Percentiles rank a stretch among this genome's conserved stretches.
Evolutionary conservation across 2,888 invertebrate genomes (phyloP).

Genomic region (Phlogophora meticulosa): DNA sequence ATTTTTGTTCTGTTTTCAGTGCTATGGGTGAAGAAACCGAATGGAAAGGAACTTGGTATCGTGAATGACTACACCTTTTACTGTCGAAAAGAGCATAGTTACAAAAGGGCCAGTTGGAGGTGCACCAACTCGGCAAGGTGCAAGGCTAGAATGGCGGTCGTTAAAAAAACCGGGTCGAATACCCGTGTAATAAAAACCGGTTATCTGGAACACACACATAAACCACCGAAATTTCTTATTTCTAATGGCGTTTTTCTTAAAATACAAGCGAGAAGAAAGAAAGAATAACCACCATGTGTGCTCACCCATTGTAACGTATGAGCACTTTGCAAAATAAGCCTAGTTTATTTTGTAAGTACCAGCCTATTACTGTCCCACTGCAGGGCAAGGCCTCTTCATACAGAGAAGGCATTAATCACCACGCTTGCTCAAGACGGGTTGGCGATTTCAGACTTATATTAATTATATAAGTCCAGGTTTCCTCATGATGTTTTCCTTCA

Average conservation of each 20-base stretch:
- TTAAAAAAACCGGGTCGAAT: neutral
- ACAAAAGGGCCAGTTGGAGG: slow-evolving; percentile 55
- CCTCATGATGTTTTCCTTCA: too few relatives aligned
- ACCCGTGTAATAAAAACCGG: slow-evolving; percentile 35
- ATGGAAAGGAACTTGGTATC: slow-evolving; percentile 15
- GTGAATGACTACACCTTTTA: slow-evolving; percentile 45
- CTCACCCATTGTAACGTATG: neutral
- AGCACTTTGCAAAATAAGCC: neutral
- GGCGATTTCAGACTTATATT: too few relatives aligned
- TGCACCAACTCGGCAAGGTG: slow-evolving; percentile 64
- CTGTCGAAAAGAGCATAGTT: slow-evolving; percentile 17
- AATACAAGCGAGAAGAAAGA: too few relatives aligned
- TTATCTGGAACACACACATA: slow-evolving; percentile 85
- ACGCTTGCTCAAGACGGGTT: too few relatives aligned
- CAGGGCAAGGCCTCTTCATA: too few relatives aligned
- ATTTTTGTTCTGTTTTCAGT: slow-evolving; percentile 3
- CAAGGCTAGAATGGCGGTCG: slow-evolving; percentile 56
- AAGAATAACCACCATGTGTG: too few relatives aligned
- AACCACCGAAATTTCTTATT: slow-evolving; percentile 61
- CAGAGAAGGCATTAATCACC: too few relatives aligned
- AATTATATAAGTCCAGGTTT: too few relatives aligned
- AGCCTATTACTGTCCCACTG: too few relatives aligned
- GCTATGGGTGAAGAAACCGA: slow-evolving; percentile 3
- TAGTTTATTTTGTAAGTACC: too few relatives aligned
- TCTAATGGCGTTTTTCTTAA: slow-evolving; percentile 58